These are phyloP conservation scores for Halcyon senegalensis DNA, from an alignment of 2,113 vertebrate species.

Conservation along the genomic window DNA sequence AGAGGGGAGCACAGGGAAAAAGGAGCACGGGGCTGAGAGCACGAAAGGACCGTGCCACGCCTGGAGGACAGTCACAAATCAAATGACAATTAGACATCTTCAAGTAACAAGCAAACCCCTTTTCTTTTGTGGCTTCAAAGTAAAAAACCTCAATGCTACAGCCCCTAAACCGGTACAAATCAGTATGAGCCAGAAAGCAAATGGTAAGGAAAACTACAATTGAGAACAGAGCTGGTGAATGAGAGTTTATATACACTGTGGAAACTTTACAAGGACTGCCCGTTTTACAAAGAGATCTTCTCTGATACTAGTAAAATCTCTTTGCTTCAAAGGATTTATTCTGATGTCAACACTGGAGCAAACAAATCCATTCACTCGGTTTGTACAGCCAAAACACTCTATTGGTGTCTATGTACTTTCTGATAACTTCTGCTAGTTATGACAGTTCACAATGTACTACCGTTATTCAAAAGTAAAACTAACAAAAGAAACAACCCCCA, in stretches of 20 bases:
- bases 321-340: not conserved
- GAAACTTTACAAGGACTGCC: not conserved
- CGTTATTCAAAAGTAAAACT: not conserved
- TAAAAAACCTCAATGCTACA: not conserved
- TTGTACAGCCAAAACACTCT: not conserved
- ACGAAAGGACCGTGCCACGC: not conserved
- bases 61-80: not conserved
- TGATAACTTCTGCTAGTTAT: not conserved
- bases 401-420: not conserved
- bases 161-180: not conserved
- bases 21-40: not conserved
- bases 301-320: not conserved
- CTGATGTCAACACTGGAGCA: not conserved
- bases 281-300: not conserved
- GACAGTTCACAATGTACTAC: not conserved
- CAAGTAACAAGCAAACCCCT: not conserved
- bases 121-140: not conserved
- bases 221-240: accelerated
- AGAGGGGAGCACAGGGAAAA: not conserved
- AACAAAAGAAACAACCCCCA: not conserved
- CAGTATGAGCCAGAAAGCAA: not conserved
- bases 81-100: not conserved
- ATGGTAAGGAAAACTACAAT: not conserved
- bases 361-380: not conserved
- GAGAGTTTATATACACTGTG: not conserved